These are phyloP conservation scores for Planococcus citri DNA, from an alignment of 1,140 invertebrate species.

Conservation along the genomic window DNA sequence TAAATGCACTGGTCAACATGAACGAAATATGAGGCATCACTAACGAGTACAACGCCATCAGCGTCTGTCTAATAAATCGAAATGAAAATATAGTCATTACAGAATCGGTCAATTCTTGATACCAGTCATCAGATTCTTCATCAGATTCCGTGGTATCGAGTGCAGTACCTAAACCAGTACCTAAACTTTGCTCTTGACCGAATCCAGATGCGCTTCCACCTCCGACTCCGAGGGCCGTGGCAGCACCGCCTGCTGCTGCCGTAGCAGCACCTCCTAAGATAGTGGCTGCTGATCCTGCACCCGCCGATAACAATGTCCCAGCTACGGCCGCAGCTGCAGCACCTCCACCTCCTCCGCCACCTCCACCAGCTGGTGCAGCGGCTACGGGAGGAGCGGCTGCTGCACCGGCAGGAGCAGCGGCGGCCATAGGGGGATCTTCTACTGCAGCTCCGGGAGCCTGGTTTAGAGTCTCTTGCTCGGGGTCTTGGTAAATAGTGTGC, in stretches of 20 bases:
- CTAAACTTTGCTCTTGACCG: not conserved
- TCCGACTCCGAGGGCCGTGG: not conserved
- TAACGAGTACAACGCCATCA: conserved; percentile 30
- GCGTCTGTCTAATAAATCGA: conserved; percentile 29
- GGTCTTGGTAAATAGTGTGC: not conserved
- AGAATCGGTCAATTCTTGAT: conserved; percentile 23
- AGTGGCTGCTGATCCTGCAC: not conserved
- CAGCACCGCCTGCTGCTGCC: not conserved
- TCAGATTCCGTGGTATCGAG: not conserved
- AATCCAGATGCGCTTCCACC: not conserved
- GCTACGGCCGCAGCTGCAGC: conserved; percentile 17
- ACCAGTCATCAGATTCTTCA: not conserved
- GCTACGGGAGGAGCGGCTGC: conserved; percentile 16
- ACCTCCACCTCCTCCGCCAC: not conserved
- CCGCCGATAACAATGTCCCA: not conserved
- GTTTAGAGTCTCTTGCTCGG: not conserved
- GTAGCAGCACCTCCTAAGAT: not conserved
- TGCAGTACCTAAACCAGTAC: not conserved
- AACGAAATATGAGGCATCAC: conserved; percentile 32
- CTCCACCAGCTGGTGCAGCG: conserved; percentile 12
- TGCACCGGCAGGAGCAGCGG: conserved; percentile 19
- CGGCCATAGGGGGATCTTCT: conserved; percentile 21
- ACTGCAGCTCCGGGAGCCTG: conserved; percentile 7
- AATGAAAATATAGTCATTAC: conserved; percentile 26
- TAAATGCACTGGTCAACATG: conserved; percentile 30